Evolutionary conservation across 2,888 invertebrate genomes (phyloP).

Genomic region (Bellardia bayeri): DNA sequence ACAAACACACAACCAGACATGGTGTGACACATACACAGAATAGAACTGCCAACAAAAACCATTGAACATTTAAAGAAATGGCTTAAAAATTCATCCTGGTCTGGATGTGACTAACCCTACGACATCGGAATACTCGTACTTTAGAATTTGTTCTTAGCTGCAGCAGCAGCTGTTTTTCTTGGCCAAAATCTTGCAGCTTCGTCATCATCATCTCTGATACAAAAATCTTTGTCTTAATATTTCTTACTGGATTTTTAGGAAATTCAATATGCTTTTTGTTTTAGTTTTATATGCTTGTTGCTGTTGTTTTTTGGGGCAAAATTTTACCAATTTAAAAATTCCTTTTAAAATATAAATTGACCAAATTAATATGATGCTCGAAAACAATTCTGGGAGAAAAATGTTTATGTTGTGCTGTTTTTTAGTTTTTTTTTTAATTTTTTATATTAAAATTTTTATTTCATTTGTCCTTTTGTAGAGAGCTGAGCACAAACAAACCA

Average conservation of each 20-base stretch:
- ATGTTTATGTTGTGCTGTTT: conserved; percentile 76
- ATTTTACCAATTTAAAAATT: conserved; percentile 84
- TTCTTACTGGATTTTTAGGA: conserved; percentile 59
- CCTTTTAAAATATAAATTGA: conserved; percentile 84
- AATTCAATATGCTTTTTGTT: conserved; percentile 66
- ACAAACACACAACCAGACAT: conserved; percentile 19
- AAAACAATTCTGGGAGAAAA: conserved; percentile 84
- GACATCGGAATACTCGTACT: conserved; percentile 14
- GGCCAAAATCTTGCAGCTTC: conserved; percentile 54
- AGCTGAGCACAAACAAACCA: conserved; percentile 21
- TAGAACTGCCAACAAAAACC: conserved; percentile 49
- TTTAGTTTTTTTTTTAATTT: conserved; percentile 5
- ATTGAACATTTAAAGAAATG: conserved; percentile 64
- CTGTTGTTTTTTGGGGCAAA: conserved; percentile 35
- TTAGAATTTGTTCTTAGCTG: conserved; percentile 22
- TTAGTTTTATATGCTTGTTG: conserved; percentile 20
- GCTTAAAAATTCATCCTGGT: conserved; percentile 57
- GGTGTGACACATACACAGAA: conserved; percentile 31
- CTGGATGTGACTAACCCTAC: conserved; percentile 48
- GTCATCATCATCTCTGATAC: conserved; percentile 50
- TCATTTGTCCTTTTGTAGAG: conserved; percentile 38
- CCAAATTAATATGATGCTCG: conserved; percentile 83
- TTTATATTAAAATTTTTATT: conserved; percentile 38
- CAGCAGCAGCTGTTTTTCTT: conserved; percentile 58
- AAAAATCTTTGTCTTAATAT: conserved; percentile 59